Conservation (phyloP, 1,140 invertebrate species). For the Drosophila lowei region DNA sequence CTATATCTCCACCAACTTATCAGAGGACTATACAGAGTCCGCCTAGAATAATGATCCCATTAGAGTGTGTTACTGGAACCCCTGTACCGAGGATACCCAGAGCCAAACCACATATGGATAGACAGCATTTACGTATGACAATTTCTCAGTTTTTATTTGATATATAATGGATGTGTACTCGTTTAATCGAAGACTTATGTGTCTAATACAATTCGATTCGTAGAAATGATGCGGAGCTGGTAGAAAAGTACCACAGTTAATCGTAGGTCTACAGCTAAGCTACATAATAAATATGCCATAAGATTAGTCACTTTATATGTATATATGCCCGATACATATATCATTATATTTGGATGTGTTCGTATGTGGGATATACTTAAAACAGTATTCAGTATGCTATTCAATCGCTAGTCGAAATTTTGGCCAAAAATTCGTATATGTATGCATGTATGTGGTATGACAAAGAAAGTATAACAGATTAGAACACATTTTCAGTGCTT, state of each 20-base stretch:
- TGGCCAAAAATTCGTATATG: constrained; percentile 50
- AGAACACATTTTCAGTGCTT: constrained; percentile 50
- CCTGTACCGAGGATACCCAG: too few species aligned
- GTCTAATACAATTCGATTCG: constrained; percentile 49
- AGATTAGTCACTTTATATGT: constrained; percentile 31
- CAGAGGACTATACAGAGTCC: too few species aligned
- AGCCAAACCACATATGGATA: too few species aligned
- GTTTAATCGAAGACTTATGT: constrained; percentile 37
- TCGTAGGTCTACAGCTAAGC: constrained; percentile 65
- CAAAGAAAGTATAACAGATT: constrained; percentile 59
- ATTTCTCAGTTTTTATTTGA: constrained; percentile 39
- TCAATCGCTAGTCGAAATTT: constrained; percentile 51
- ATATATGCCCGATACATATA: constrained; percentile 16
- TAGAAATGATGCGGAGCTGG: constrained; percentile 40
- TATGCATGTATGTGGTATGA: constrained; percentile 28
- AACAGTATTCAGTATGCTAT: constrained; percentile 65
- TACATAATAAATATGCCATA: constrained; percentile 74
- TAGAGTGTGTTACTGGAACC: too few species aligned
- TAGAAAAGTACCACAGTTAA: constrained; percentile 57
- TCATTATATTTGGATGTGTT: too few species aligned
- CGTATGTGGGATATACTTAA: constrained; percentile 55
- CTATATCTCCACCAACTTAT: too few species aligned
- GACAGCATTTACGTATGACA: constrained; percentile 17
- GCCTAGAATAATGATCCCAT: too few species aligned
- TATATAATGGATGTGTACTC: constrained; percentile 22